Base-by-base conservation (phyloP, 2,888 invertebrate species). In the Allacma fusca region DNA sequence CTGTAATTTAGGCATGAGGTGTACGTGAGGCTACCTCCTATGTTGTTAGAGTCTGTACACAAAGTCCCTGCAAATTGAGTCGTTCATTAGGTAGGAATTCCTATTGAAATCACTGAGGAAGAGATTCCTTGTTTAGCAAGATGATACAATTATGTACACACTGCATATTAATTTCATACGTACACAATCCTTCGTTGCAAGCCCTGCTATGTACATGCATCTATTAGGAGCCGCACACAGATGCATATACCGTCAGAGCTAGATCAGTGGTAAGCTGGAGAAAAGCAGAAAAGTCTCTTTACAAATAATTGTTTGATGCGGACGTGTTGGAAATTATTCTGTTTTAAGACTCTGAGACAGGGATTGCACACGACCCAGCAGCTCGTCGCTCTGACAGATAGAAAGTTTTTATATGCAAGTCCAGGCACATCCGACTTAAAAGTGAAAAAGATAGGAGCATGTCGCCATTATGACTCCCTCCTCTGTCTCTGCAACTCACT, bases 391-490 rank as follows among this genome's bases (percentile, higher is more conserved):
- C 2, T 50, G 50, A 50, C 50, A 44, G 71, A 71, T 71, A 28
- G 28, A 21, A 44, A 43, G 21, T 24, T 29, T 50, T 69, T 50
- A 50, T 75, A 75, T 62, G 62, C 73, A 73, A 73, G 73, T 73
- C 73, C 73, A 73, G 73, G 73, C 73, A 73, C 75, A 75, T 75
- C 59, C 59, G 71, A 70, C 62, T 70, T 28, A 65, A 65, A 65
- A 68, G 75, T 75, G 65, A 67, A 69, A 71, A 57, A 71, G 70
- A 70, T 64, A 69, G 40, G 71, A 76, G 75, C 64, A 68, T 29
- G 26, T 29, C 13, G 28, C 72, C 50, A 4, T 50, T 16, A 50
- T 50, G 57, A 43, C 12, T 21, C 68, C n/a, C 34, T 40, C 57
- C 57, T 59, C 40, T 67, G n/a, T 65, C 21, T 23, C 34, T 68